Base-by-base conservation (phyloP, 2,888 invertebrate species). In the Drosophila hamatofila region DNA sequence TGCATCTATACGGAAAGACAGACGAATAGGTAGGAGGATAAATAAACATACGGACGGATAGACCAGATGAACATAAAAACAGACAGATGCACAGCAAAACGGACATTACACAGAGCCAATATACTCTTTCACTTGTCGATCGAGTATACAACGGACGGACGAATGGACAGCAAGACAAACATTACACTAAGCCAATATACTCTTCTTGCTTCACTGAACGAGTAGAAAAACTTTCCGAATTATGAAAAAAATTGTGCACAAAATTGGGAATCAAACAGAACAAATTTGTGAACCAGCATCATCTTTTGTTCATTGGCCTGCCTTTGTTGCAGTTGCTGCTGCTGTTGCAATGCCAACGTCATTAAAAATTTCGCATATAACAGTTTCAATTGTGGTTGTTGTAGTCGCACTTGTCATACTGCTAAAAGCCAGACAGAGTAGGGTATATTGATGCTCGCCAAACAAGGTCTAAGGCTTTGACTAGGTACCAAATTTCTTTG, bases 301-400 rank as follows among this genome's bases (percentile, higher is more conserved):
- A 44, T 44, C 67, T 41, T 56, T 52, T 62, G 58, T 73, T 54
- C 44, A 42, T 42, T 42, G 25, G 57, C 54, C 9, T 30, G 30
- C 11, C 23, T 44, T 46, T 52, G 48, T 54, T 41, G 25, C 57
- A 11, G n/a, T 12, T 33, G 1, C 33, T 25, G 23, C 23, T 33
- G 52, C n/a, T 30, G 51, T 23, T 48, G 57, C 39, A n/a, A n/a
- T 42, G 48, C 16, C 37, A 49, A 14, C 46, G 41, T 30, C 56
- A 46, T 67, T 78, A 75, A 66, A 72, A 65, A 75, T 75, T 62
- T 76, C 62, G 75, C 71, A 84, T 74, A 77, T 77, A 80, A 81
- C 74, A 74, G 74, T 75, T 75, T 67, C 54, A 41, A 21, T 56
- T 76, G 66, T 52, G 60, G 69, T 56, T 55, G 55, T 42, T 75